Conservation (phyloP, 2,113 vertebrate species). For the Sceloporus tristichus region DNA sequence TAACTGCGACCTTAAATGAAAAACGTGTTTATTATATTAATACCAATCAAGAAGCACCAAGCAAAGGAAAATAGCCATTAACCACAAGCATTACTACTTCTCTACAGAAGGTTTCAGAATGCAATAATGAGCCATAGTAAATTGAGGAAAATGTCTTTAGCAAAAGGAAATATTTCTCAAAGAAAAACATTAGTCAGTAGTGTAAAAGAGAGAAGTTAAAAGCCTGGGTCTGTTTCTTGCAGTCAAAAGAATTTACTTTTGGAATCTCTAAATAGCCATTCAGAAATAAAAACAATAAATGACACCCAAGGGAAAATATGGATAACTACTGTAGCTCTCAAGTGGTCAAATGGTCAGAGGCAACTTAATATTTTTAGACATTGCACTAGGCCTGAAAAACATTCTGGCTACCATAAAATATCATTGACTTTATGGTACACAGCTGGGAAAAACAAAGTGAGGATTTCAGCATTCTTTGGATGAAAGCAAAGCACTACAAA, state of each 20-base stretch:
- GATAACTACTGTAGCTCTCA: slow-evolving; percentile 26
- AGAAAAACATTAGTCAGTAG: slow-evolving; percentile 38
- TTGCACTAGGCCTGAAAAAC: slow-evolving; percentile 22
- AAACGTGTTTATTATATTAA: slow-evolving; percentile 23
- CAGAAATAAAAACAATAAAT: slow-evolving; percentile 34
- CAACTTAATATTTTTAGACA: slow-evolving; percentile 29
- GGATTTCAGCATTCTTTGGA: slow-evolving; percentile 34
- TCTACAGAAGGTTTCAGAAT: slow-evolving; percentile 24
- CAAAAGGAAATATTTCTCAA: slow-evolving; percentile 45
- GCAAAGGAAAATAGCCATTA: slow-evolving; percentile 36
- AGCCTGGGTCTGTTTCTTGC: slow-evolving; percentile 38
- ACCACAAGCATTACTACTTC: background rate
- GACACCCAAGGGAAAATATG: slow-evolving; percentile 29
- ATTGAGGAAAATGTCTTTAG: slow-evolving; percentile 35
- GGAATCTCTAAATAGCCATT: slow-evolving; percentile 48
- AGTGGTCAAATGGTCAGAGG: slow-evolving; percentile 25
- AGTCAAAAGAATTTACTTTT: slow-evolving; percentile 41
- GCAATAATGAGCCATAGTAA: background rate
- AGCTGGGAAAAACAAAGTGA: slow-evolving; percentile 36
- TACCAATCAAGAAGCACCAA: slow-evolving; percentile 23
- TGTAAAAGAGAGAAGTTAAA: slow-evolving; percentile 41
- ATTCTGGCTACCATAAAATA: slow-evolving; percentile 27
- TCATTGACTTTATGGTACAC: slow-evolving; percentile 28
- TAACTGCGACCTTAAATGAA: slow-evolving; percentile 17
- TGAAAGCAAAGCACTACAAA: background rate